These are phyloP conservation scores for Sinodicranocentrus sp. DNA, from an alignment of 2,888 invertebrate species.

Conservation along the genomic window DNA sequence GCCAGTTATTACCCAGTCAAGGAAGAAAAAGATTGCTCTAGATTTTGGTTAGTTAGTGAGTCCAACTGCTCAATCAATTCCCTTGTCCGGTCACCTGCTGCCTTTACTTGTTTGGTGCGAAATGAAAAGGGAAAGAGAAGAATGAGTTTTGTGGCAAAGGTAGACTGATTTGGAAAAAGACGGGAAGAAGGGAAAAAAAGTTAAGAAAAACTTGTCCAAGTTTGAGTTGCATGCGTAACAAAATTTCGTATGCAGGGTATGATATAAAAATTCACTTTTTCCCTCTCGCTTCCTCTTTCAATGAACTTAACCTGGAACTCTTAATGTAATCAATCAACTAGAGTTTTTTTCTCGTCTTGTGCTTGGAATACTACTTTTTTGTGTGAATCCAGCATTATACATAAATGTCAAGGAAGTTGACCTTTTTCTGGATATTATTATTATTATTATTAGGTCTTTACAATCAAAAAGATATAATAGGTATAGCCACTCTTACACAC, in stretches of 20 bases:
- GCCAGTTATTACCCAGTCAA: neutral
- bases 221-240: neutral
- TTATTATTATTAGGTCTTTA: constrained; percentile 18
- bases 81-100: constrained; percentile 58
- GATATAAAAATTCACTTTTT: neutral
- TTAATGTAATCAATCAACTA: constrained; percentile 58
- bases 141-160: too few relatives aligned
- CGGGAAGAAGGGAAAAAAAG: too few relatives aligned
- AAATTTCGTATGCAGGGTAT: neutral
- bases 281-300: neutral
- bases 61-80: constrained; percentile 60
- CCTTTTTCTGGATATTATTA: constrained; percentile 49
- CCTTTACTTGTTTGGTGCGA: constrained; percentile 20
- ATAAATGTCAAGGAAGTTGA: constrained; percentile 58
- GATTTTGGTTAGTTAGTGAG: constrained; percentile 26
- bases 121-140: constrained; percentile 2
- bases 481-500: neutral
- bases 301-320: constrained; percentile 55
- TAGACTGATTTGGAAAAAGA: too few relatives aligned
- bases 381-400: neutral
- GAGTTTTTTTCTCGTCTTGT: constrained; percentile 17
- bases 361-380: constrained; percentile 4
- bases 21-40: constrained; percentile 17
- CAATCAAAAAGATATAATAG: neutral
- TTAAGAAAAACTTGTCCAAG: too few relatives aligned